phyloP scores from a whole-genome alignment of 1,140 invertebrate species.

The Anastrepha ludens region DNA sequence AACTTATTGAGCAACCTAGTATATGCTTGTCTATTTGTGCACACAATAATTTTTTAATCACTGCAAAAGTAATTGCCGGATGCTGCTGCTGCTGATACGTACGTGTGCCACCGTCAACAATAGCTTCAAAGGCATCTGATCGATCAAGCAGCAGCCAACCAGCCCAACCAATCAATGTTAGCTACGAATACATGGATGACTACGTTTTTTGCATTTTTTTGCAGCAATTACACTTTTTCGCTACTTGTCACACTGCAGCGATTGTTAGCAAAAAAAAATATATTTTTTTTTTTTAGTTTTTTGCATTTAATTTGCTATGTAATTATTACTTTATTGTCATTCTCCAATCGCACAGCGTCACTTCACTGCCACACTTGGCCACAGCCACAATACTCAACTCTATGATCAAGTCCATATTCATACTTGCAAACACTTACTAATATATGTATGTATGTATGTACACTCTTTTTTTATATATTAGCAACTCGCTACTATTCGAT shows the following conservation, averaged over 20 bases:
- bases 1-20: too few species aligned
- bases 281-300: background rate
- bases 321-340: background rate
- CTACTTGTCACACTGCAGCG: background rate
- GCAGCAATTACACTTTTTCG: background rate
- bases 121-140: background rate
- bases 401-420: too few species aligned
- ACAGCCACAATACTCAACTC: too few species aligned
- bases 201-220: background rate
- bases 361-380: background rate
- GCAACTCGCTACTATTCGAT: background rate
- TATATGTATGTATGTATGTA: background rate
- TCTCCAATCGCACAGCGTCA: background rate
- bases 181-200: background rate
- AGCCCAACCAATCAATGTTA: background rate
- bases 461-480: background rate
- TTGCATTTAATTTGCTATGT: background rate
- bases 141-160: background rate
- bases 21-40: background rate
- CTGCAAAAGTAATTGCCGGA: background rate
- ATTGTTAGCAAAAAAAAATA: background rate
- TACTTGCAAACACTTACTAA: too few species aligned
- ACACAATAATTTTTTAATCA: constrained; percentile 12
- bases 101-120: background rate
- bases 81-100: background rate